Evolutionary conservation across 1,140 invertebrate species (phyloP).

Genomic region (Cyclargus thomasi): DNA sequence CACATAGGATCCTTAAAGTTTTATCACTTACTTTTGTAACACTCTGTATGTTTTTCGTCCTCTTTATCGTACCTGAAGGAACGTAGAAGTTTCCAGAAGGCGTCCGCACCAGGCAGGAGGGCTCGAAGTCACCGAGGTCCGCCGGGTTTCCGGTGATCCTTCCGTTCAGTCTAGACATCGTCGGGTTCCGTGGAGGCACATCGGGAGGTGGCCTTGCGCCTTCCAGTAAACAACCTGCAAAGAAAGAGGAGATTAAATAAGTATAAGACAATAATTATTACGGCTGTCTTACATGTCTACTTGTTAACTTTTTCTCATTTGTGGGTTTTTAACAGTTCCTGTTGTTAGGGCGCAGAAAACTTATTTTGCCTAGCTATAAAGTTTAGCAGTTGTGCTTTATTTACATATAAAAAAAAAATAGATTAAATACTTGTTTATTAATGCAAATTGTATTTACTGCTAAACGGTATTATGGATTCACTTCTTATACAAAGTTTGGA

Average conservation of each 20-base stretch:
- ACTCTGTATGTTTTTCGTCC: too few relatives aligned
- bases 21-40: too few relatives aligned
- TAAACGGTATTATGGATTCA: background rate
- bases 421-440: background rate
- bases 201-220: slow-evolving; percentile 86
- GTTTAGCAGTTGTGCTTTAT: background rate
- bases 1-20: too few relatives aligned
- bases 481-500: slow-evolving; percentile 7
- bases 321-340: too few relatives aligned
- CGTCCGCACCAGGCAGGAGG: slow-evolving; percentile 91
- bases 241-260: slow-evolving; percentile 33
- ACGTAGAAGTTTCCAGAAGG: slow-evolving; percentile 94
- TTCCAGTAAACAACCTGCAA: slow-evolving; percentile 89
- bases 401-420: background rate
- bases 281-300: too few relatives aligned
- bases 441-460: background rate
- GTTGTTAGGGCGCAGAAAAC: too few relatives aligned
- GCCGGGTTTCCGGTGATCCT: slow-evolving; percentile 86
- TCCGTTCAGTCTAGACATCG: slow-evolving; percentile 91
- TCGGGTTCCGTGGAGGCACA: slow-evolving; percentile 91
- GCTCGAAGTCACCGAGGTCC: slow-evolving; percentile 89
- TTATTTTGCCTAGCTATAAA: too few relatives aligned
- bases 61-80: slow-evolving; percentile 84
- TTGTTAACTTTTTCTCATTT: too few relatives aligned
- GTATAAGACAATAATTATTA: too few relatives aligned